Percentiles rank a stretch among this genome's conserved stretches.
These are phyloP conservation scores for Anisognathus igniventris DNA, from an alignment of 2,797 vertebrate genomes.

Conservation along the genomic window DNA sequence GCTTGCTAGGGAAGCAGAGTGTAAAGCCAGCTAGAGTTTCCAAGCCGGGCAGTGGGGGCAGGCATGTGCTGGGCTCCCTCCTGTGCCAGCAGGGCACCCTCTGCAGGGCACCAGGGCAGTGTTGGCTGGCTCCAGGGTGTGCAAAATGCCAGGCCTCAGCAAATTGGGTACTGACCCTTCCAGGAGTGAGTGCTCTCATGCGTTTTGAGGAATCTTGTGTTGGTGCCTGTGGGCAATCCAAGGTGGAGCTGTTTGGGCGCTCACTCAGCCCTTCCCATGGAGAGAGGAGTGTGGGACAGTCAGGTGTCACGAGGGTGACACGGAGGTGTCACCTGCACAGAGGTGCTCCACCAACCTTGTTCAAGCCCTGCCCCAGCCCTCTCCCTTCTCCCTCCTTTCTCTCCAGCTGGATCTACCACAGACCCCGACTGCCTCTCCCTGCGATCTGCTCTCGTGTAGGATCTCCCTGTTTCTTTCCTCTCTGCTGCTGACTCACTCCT, in stretches of 20 bases:
- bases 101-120: not conserved
- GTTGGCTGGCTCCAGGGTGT: rapidly evolving
- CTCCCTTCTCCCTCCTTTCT: not conserved
- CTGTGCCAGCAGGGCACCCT: not conserved
- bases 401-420: not conserved
- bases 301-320: not conserved
- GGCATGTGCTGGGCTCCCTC: not conserved
- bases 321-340: rapidly evolving
- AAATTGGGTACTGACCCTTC: rapidly evolving
- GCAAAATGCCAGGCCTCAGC: not conserved
- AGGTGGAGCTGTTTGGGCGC: not conserved
- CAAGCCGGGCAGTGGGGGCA: not conserved
- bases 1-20: not conserved
- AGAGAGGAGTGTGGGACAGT: not conserved
- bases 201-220: rapidly evolving
- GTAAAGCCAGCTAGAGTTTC: not conserved
- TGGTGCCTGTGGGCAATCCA: rapidly evolving
- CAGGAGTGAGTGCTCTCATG: not conserved
- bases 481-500: conserved; percentile 78
- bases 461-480: conserved; percentile 73
- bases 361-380: not conserved
- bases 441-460: conserved; percentile 23
- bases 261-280: not conserved
- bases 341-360: not conserved
- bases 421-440: not conserved